These are phyloP conservation scores for Caerostris extrusa DNA, from an alignment of 1,140 invertebrate species.

Conservation along the genomic window DNA sequence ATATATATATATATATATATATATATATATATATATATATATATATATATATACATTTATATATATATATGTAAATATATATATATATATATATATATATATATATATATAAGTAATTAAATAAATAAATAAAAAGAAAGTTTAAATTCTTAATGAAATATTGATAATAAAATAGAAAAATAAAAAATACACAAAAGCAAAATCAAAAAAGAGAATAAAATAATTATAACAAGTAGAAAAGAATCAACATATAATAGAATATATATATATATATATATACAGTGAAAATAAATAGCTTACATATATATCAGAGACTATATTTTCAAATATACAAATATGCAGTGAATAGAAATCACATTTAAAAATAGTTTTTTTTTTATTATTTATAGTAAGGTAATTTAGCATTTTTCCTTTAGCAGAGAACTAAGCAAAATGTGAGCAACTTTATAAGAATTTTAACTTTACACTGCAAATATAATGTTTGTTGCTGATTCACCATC, in stretches of 20 bases:
- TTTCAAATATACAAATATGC: too few relatives aligned
- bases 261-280: conserved; percentile 4
- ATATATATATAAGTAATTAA: background rate
- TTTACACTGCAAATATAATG: too few relatives aligned
- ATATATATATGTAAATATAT: background rate
- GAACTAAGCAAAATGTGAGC: too few relatives aligned
- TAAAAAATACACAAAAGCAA: background rate
- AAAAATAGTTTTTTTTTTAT: too few relatives aligned
- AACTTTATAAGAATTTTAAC: too few relatives aligned
- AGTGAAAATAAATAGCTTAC: background rate
- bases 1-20: background rate
- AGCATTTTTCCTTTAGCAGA: too few relatives aligned
- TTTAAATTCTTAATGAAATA: background rate
- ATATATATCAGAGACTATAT: background rate
- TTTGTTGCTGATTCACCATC: too few relatives aligned
- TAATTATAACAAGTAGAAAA: background rate
- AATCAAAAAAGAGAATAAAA: background rate
- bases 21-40: conserved; percentile 6
- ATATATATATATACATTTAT: background rate
- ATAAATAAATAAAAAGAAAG: background rate
- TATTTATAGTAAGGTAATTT: too few relatives aligned
- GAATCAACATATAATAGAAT: background rate
- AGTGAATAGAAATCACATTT: too few relatives aligned
- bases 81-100: background rate
- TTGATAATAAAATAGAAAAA: background rate